Conservation (phyloP, 2,888 invertebrate genomes). For the Drosophila birchii region DNA sequence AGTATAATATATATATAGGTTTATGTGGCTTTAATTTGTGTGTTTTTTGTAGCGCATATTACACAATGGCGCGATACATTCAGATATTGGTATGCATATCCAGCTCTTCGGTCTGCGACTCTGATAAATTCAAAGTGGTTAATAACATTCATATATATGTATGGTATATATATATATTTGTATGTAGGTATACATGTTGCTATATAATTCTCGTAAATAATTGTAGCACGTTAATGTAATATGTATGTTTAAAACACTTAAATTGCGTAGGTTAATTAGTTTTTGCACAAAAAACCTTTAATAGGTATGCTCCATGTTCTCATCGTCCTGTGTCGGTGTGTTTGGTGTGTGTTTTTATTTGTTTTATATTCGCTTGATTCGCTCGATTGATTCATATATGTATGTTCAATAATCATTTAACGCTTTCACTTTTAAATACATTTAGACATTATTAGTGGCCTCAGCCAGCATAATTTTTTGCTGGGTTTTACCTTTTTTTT, state of each 20-base stretch:
- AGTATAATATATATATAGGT: constrained; percentile 26
- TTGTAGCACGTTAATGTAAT: constrained; percentile 32
- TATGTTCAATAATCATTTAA: constrained; percentile 23
- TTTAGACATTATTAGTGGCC: constrained; percentile 68
- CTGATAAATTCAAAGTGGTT: constrained; percentile 27
- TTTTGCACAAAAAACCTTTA: constrained; percentile 79
- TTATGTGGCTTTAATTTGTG: constrained; percentile 36
- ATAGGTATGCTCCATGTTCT: constrained; percentile 73
- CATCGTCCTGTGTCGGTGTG: constrained; percentile 47
- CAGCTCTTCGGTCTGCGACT: constrained; percentile 29
- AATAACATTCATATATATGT: constrained; percentile 37
- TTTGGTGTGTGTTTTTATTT: constrained; percentile 24
- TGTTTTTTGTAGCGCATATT: constrained; percentile 71
- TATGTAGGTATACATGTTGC: constrained; percentile 36
- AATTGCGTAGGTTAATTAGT: constrained; percentile 52
- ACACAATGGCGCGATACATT: constrained; percentile 72
- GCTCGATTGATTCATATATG: constrained; percentile 12
- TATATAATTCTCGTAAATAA: constrained; percentile 38
- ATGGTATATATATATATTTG: constrained; percentile 15
- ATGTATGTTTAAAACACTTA: constrained; percentile 51
- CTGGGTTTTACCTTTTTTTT: constrained; percentile 75
- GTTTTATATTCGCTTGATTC: constrained; percentile 17
- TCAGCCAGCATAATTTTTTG: constrained; percentile 81
- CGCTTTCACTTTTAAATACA: constrained; percentile 38
- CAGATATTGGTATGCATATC: constrained; percentile 49